Evolutionary conservation across 2,797 vertebrate species (phyloP), one percentile per base, ranked within the genome.

Genomic region (Staurois parvus): DNA sequence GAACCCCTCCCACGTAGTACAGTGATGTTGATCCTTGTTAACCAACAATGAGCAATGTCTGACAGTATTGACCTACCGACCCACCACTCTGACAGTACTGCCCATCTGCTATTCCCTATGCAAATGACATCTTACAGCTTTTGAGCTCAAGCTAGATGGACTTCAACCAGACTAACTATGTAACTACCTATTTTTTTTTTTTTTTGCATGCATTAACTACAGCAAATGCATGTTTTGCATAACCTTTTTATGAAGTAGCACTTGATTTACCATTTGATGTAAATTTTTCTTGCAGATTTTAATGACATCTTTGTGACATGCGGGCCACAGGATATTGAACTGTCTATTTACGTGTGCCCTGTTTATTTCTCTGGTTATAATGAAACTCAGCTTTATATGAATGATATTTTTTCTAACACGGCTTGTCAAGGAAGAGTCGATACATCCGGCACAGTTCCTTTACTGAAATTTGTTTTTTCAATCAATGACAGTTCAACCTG

Each of bases 341-440:
- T 95, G 81, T 90, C 90, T 0, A 92, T 95, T 87, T 90, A 91
- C 28, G 88, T 93, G 84, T 95, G 94, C 77, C 94, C 92, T 0
- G 91, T 88, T 9, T 79, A 94, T 76, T 95, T 92, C 88, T 92
- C 90, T 0, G 92, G 94, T 70, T 95, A 93, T 90, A 95, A 94
- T 10, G 88, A 86, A 26, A 92, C 89, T 42, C 84, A 94, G 72
- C 89, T 94, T 87, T 90, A 91, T 75, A 83, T 94, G 76, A 95
- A 95, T 85, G 80, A 68, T 66, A 85, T 91, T 4, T 0, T 3
- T 10, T 59, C 62, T 45, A 84, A 91, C 9, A 15, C 30, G 6
- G 32, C 79, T 70, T 94, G 93, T 76, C 85, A 69, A 59, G 93
- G 93, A 28, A 90, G 13, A 0, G 79, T 95, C 88, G 93, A 94